phyloP scores from a whole-genome alignment of 2,797 vertebrate species.

The Vipera latastei region DNA sequence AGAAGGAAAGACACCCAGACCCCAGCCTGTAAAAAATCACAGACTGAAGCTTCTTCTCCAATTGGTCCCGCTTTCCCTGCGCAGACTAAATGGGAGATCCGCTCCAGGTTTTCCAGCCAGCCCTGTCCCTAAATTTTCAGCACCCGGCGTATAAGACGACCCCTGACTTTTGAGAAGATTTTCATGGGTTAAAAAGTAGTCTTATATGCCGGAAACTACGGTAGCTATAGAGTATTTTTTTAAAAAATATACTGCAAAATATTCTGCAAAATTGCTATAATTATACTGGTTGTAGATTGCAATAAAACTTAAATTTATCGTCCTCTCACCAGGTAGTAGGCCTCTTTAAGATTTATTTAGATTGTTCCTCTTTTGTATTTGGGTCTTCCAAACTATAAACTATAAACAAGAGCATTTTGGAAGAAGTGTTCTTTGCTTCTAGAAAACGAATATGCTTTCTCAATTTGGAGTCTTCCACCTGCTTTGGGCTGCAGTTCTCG shows the following conservation, averaged over 20 bases:
- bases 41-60: too few species aligned
- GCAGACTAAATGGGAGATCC: too few species aligned
- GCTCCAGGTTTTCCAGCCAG: too few species aligned
- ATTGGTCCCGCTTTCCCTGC: too few species aligned
- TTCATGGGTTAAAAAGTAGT: too few species aligned
- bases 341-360: neutral
- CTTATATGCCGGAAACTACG: too few species aligned
- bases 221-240: neutral
- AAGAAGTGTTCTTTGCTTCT: neutral
- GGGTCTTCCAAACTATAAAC: neutral
- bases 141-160: too few species aligned
- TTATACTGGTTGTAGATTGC: neutral
- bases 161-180: too few species aligned
- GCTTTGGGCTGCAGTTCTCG: neutral
- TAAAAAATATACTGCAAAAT: neutral
- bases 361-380: neutral
- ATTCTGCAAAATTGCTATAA: neutral
- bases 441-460: neutral
- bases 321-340: neutral
- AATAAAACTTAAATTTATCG: neutral
- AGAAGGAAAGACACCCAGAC: too few species aligned
- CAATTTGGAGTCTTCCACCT: neutral
- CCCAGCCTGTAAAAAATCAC: too few species aligned
- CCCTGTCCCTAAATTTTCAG: too few species aligned
- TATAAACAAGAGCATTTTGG: neutral